Percentiles rank a stretch among this genome's conserved stretches.
Evolutionary conservation across 2,888 invertebrate genomes (phyloP).

Genomic region (Ennomos quercinarius): DNA sequence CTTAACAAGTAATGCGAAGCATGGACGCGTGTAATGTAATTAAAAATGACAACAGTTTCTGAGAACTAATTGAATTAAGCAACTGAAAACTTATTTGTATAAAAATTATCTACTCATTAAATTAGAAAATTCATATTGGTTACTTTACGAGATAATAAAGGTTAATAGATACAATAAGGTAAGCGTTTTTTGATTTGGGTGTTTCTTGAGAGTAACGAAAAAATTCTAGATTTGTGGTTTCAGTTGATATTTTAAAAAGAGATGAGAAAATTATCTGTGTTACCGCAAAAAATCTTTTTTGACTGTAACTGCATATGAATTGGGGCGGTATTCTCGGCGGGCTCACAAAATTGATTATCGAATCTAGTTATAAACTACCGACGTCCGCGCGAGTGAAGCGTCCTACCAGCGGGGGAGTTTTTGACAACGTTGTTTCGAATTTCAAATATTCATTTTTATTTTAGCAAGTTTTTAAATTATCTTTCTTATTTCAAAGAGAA

Average conservation of each 20-base stretch:
- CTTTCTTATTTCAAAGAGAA: slow-evolving; percentile 21
- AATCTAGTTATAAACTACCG: slow-evolving; percentile 81
- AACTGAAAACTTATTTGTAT: slow-evolving; percentile 8
- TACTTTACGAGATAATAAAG: no score
- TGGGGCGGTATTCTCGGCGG: slow-evolving; percentile 50
- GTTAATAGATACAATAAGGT: no score
- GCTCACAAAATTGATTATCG: slow-evolving; percentile 79
- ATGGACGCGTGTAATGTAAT: slow-evolving; percentile 19
- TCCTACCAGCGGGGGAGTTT: slow-evolving; percentile 60
- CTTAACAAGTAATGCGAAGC: slow-evolving; percentile 15
- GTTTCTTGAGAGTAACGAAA: no score
- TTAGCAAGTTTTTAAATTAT: slow-evolving; percentile 15
- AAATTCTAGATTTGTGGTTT: no score
- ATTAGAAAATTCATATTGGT: no score
- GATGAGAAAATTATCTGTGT: not conserved
- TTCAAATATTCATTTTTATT: slow-evolving; percentile 23
- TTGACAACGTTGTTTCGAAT: slow-evolving; percentile 35
- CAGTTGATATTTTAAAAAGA: slow-evolving; percentile 2
- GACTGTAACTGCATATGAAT: slow-evolving; percentile 42
- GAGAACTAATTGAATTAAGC: slow-evolving; percentile 19
- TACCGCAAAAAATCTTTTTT: not conserved
- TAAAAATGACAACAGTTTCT: slow-evolving; percentile 14
- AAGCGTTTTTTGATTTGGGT: not conserved
- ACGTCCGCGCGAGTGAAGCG: slow-evolving; percentile 55
- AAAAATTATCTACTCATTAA: not conserved